Evolutionary conservation across 2,797 vertebrate genomes (phyloP), one percentile per base, ranked within the genome.

Genomic region (Erpetoichthys calabaricus): DNA sequence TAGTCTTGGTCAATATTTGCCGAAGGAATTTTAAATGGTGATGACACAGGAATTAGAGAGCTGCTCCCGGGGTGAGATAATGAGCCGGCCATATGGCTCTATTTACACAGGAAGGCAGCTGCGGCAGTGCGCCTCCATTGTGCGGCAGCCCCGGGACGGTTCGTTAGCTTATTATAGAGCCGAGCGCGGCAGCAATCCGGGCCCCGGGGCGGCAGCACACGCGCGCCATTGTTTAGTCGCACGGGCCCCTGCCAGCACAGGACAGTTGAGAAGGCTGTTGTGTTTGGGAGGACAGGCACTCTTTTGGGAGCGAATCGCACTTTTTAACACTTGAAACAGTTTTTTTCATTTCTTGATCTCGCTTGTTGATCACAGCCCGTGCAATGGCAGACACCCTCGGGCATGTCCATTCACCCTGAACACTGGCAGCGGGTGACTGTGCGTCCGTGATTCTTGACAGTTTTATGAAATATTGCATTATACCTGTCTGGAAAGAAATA

Each of bases 51-150:
- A 49, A 49, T 49, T 49, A 49, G 47, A 49, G 3, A 49, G 47
- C 47, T 7, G 4, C 7, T 3, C 47, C n/a, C 25, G 25, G 25
- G 47, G 47, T 3, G 47, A 49, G 47, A 49, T 49, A 49, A 49
- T 49, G 47, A 49, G 7, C 47, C 47, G n/a, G 47, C 47, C 47
- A 49, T 49, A 49, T 49, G 47, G 47, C 47, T 4, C 7, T 49
- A 49, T 49, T 49, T 49, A 49, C 47, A 49, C 47, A 49, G 47
- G 25, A 49, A n/a, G 47, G 47, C 47, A 49, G 47, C 47, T 49
- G 47, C 47, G n/a, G 25, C 47, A 49, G 47, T 7, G 7, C n/a
- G 7, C 47, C 47, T 49, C 7, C 47, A 49, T 49, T 49, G 47
- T 49, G 47, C 7, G n/a, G n/a, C 7, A 7, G n/a, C 7, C 7